phyloP scores from a whole-genome alignment of 2,797 vertebrate genomes.

The Rhadinocentrus ornatus region DNA sequence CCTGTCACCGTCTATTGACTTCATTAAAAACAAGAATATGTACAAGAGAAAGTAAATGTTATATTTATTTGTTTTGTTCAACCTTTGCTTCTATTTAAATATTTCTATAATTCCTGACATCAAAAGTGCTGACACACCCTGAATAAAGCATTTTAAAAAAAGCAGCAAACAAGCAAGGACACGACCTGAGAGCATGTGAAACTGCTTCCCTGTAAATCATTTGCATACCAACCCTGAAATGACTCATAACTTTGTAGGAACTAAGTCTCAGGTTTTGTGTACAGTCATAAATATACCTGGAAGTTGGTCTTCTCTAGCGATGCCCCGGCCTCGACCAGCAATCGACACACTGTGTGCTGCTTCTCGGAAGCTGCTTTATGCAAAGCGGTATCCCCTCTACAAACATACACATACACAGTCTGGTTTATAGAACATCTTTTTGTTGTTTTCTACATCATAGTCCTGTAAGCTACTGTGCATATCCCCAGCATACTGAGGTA shows the following conservation, averaged over 20 bases:
- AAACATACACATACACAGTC: slow-evolving; percentile 30
- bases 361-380: slow-evolving; percentile 93
- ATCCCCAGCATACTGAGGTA: no score
- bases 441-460: no score
- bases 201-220: background rate
- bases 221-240: background rate
- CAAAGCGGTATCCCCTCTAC: slow-evolving; percentile 92
- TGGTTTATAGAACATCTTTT: no score
- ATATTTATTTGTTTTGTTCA: background rate
- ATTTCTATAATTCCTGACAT: no score
- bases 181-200: no score
- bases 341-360: slow-evolving; percentile 88
- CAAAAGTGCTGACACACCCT: no score
- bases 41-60: background rate
- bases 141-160: no score
- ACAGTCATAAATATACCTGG: slow-evolving; percentile 80
- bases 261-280: background rate
- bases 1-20: background rate
- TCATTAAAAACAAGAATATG: background rate
- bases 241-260: slow-evolving; percentile 13
- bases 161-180: no score
- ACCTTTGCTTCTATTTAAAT: background rate
- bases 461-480: no score
- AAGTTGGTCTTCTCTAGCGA: slow-evolving; percentile 91
- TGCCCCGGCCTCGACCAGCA: slow-evolving; percentile 92